phyloP scores from a whole-genome alignment of 2,888 invertebrate species.

The Eristalis intricaria region DNA sequence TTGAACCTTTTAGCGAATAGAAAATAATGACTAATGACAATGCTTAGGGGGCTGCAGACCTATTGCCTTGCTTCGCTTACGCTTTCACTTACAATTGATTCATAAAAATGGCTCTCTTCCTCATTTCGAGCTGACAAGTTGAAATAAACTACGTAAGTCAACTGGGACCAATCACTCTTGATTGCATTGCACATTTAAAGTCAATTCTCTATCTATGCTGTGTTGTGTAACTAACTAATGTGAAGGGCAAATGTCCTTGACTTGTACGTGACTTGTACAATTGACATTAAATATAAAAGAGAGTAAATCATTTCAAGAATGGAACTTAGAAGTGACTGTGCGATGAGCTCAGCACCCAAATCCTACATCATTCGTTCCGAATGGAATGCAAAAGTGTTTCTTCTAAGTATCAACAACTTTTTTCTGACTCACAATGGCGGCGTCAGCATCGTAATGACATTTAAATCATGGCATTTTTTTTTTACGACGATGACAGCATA shows the following conservation, averaged over 20 bases:
- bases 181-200: slow-evolving; percentile 45
- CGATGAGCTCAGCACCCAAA: not conserved
- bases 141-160: slow-evolving; percentile 55
- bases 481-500: not conserved
- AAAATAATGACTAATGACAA: not conserved
- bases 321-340: too few species aligned
- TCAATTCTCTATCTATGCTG: slow-evolving; percentile 10
- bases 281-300: slow-evolving; percentile 16
- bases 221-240: slow-evolving; percentile 26
- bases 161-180: slow-evolving; percentile 57
- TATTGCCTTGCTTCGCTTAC: not conserved
- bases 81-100: slow-evolving; percentile 50
- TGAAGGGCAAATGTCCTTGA: not conserved
- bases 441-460: not conserved
- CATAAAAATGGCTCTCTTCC: slow-evolving; percentile 31
- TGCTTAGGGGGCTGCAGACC: not conserved
- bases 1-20: not conserved
- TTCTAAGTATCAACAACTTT: not conserved
- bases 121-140: slow-evolving; percentile 6
- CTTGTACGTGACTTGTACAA: not conserved
- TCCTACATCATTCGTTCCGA: not conserved
- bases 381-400: not conserved
- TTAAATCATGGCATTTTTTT: not conserved
- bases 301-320: too few species aligned
- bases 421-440: not conserved